Evolutionary conservation across 2,113 vertebrate species (phyloP).

Genomic region (Panthera tigris): DNA sequence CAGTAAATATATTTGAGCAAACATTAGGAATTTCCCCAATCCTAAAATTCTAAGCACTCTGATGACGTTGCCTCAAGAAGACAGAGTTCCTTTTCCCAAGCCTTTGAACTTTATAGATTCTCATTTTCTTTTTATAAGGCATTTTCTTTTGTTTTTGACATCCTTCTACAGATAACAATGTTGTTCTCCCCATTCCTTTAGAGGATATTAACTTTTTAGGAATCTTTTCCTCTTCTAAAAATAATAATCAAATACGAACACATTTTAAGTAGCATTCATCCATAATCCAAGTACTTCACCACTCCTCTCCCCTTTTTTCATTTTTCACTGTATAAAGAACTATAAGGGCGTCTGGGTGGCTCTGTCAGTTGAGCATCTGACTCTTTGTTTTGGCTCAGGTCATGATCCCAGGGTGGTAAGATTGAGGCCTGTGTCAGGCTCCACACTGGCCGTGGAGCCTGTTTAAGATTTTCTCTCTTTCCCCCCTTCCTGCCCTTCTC

Average conservation of each 20-base stretch:
- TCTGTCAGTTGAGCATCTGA: too few species aligned
- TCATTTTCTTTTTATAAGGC: background rate
- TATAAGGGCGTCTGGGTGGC: background rate
- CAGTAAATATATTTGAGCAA: constrained; percentile 19
- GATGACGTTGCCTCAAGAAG: background rate
- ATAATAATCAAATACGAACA: constrained; percentile 30
- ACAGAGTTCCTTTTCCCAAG: background rate
- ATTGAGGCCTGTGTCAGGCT: too few species aligned
- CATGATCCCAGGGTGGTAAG: too few species aligned
- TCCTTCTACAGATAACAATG: background rate
- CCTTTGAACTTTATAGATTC: background rate
- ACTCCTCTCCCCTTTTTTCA: background rate
- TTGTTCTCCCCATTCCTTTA: background rate
- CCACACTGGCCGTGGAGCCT: too few species aligned
- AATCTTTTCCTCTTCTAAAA: constrained; percentile 32
- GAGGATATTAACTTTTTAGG: background rate
- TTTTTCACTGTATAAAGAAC: background rate
- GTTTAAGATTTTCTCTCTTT: too few species aligned
- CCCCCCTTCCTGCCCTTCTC: too few species aligned
- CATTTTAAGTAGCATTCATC: constrained; percentile 24
- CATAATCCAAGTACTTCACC: background rate
- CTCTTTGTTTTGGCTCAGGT: too few species aligned
- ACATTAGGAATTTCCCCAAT: background rate
- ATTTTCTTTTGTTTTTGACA: background rate
- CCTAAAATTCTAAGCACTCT: background rate